A percentile compares a stretch with the other conserved stretches of the same genome.
Evolutionary conservation across 1,140 invertebrate genomes (phyloP).

Genomic region (Brachionus paranguensis): DNA sequence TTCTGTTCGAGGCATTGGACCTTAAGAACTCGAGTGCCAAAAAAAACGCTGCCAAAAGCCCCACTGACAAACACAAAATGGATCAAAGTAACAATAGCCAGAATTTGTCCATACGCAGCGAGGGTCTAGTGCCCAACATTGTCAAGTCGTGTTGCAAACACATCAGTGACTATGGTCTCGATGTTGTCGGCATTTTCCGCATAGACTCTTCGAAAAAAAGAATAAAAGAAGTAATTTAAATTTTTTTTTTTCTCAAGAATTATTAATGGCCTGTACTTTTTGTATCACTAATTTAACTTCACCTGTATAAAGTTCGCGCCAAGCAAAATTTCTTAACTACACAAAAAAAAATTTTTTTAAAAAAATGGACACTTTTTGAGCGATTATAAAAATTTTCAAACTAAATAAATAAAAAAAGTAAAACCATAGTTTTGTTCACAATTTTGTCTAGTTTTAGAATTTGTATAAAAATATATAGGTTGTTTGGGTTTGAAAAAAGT

Average conservation of each 20-base stretch:
- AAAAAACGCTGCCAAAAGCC: neutral
- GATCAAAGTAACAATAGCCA: neutral
- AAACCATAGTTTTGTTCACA: too few relatives aligned
- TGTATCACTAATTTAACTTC: too few relatives aligned
- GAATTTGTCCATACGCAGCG: conserved; percentile 28
- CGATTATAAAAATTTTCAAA: too few relatives aligned
- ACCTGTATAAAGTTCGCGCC: too few relatives aligned
- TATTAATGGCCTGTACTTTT: neutral
- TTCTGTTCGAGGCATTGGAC: conserved; percentile 31
- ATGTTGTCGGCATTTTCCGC: conserved; percentile 9
- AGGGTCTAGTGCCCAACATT: conserved; percentile 33
- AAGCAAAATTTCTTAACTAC: too few relatives aligned
- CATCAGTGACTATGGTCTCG: conserved; percentile 26
- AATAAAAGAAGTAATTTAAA: conserved; percentile 6
- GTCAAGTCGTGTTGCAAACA: conserved; percentile 29
- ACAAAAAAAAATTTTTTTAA: too few relatives aligned
- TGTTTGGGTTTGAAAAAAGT: too few relatives aligned
- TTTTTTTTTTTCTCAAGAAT: neutral
- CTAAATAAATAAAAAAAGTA: too few relatives aligned
- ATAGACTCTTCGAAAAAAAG: conserved; percentile 39
- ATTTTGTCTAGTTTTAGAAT: too few relatives aligned
- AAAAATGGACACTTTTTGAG: too few relatives aligned
- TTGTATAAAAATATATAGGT: too few relatives aligned
- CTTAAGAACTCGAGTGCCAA: neutral
- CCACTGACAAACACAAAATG: neutral